Evolutionary conservation across 2,797 vertebrate species (phyloP).

Genomic region (Myiotriccus ornatus): DNA sequence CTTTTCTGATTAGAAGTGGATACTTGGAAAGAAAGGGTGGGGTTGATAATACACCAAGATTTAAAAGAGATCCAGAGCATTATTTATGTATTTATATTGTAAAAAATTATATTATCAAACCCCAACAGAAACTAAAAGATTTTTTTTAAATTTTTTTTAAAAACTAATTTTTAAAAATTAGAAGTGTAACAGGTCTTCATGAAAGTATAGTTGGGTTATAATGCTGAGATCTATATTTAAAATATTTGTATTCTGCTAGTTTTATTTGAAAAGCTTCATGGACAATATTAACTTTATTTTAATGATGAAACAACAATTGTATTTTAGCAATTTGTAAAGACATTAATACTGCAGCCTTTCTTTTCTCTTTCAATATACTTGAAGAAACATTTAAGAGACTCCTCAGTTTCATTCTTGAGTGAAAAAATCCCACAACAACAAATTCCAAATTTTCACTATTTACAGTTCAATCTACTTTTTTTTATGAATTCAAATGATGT

Average conservation of each 20-base stretch:
- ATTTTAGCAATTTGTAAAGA: background rate
- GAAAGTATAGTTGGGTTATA: background rate
- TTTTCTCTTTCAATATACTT: background rate
- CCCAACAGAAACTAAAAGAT: background rate
- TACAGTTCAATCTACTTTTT: background rate
- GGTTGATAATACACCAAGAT: background rate
- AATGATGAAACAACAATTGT: background rate
- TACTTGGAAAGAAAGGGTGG: background rate
- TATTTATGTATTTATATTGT: background rate
- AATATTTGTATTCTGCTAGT: background rate
- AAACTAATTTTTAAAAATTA: background rate
- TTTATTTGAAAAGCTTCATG: background rate
- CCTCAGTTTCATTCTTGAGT: background rate
- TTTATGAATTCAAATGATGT: constrained; percentile 40
- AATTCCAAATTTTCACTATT: background rate
- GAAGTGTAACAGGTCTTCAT: background rate
- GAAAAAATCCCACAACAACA: background rate
- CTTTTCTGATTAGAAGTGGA: background rate
- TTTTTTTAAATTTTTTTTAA: background rate
- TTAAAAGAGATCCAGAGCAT: background rate
- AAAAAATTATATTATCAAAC: background rate
- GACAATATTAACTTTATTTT: background rate
- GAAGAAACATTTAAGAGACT: background rate
- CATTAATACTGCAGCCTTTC: background rate
- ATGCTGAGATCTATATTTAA: background rate